Evolutionary conservation across 2,888 invertebrate species (phyloP), one percentile per base, ranked within the genome.

Genomic region (Melieria picta): DNA sequence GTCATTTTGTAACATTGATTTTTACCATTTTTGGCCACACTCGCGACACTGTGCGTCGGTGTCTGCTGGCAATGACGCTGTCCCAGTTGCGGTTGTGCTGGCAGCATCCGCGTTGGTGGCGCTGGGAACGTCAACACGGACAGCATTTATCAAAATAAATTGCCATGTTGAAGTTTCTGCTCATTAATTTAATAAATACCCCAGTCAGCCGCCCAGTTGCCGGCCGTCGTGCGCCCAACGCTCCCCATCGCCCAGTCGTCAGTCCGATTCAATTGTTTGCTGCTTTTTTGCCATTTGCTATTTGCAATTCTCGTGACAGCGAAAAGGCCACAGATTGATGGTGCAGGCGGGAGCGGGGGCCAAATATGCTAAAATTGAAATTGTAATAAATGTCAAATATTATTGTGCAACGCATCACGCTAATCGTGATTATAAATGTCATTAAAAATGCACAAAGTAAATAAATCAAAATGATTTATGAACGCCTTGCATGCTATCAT

Each of bases 401-500:
- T 69, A 62, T 67, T 57, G n/a, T 67, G 50, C 58, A 30, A n/a
- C 47, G 62, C 30, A 6, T 55, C 13, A 57, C 4, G 7, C 48
- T 55, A 65, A 65, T 61, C 30, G 50, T 60, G 61, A 63, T 63
- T 63, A 67, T 67, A 50, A 71, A 66, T 63, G 63, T 13, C 63
- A 71, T 67, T 66, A 63, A 63, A 67, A 57, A 66, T 62, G 16
- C n/a, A n/a, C 55, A 67, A 63, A 66, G 50, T 16, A 30, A 57
- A 71, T 71, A 67, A 71, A 71, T 71, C 62, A 71, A 71, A 58
- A 50, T 67, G 71, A 71, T 71, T 67, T 67, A 71, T 65, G 52
- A 69, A 46, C 30, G 30, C 30, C 30, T 30, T 30, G 30, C 30
- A 30, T 30, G 30, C 30, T 30, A 30, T 30, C 30, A 30, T 3